phyloP scores from a whole-genome alignment of 2,113 vertebrate genomes.

The Calypte anna region DNA sequence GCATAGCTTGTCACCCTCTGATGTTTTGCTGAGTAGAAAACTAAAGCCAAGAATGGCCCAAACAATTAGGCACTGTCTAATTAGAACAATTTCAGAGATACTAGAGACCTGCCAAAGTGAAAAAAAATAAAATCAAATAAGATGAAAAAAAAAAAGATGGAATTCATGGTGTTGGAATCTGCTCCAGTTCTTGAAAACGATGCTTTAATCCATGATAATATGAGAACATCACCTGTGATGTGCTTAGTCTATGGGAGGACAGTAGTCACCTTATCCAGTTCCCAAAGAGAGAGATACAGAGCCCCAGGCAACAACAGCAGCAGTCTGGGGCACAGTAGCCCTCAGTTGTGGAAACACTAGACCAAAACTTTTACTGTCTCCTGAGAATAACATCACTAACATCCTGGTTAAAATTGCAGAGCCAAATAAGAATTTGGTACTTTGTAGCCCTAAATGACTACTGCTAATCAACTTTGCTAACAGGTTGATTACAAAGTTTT shows the following conservation, averaged over 20 bases:
- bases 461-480: not conserved
- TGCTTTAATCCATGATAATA: not conserved
- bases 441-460: not conserved
- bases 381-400: not conserved
- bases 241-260: not conserved
- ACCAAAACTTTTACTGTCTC: not conserved
- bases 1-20: conserved; percentile 25
- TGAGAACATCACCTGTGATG: not conserved
- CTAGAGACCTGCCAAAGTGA: not conserved
- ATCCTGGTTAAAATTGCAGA: not conserved
- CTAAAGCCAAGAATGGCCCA: not conserved
- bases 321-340: not conserved
- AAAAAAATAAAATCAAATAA: not conserved
- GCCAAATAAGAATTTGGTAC: not conserved
- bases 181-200: not conserved
- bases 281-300: not conserved
- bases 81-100: not conserved
- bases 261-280: not conserved
- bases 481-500: not conserved
- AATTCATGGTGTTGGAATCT: not conserved
- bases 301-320: not conserved
- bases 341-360: not conserved
- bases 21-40: conserved; percentile 34
- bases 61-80: not conserved
- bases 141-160: not conserved